Percentiles rank a stretch among this genome's conserved stretches.
phyloP scores from a whole-genome alignment of 2,888 invertebrate species.

The Acholoe squamosa region DNA sequence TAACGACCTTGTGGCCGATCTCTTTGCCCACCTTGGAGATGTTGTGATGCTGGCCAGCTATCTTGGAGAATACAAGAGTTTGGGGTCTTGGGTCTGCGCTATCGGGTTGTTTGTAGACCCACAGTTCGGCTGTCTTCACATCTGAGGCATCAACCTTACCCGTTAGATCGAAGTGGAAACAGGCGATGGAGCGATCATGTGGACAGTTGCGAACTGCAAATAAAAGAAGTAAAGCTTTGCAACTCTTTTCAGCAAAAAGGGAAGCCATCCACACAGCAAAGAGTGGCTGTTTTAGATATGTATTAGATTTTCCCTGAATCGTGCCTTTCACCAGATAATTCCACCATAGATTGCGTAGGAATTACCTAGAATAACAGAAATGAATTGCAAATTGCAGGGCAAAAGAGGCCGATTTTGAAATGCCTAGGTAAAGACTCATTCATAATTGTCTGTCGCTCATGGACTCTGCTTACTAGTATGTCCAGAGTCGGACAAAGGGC shows the following conservation, averaged over 20 bases:
- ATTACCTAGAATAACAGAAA: too few relatives aligned
- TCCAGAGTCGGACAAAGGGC: too few relatives aligned
- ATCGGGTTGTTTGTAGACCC: constrained; percentile 51
- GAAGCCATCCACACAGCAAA: too few relatives aligned
- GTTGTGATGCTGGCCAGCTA: constrained; percentile 43
- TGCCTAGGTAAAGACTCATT: too few relatives aligned
- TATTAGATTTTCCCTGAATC: too few relatives aligned
- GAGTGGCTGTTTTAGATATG: too few relatives aligned
- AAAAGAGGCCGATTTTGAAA: too few relatives aligned
- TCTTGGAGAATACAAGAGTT: constrained; percentile 44
- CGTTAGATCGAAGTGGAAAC: constrained; percentile 33
- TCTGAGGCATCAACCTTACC: constrained; percentile 30
- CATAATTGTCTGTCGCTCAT: too few relatives aligned
- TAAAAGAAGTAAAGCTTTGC: not conserved
- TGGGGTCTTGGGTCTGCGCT: not conserved
- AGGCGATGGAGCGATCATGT: not conserved
- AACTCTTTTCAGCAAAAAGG: not conserved
- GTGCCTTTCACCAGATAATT: too few relatives aligned
- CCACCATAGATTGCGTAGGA: too few relatives aligned
- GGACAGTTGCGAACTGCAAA: constrained; percentile 58
- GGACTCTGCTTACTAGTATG: too few relatives aligned
- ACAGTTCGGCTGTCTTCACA: constrained; percentile 32
- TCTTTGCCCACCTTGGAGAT: constrained; percentile 38
- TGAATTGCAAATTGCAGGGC: too few relatives aligned
- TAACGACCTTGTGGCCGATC: constrained; percentile 23